A percentile compares a stretch with the other conserved stretches of the same genome.
Conservation (phyloP, 2,113 vertebrate genomes). For the Nycticorax nycticorax region DNA sequence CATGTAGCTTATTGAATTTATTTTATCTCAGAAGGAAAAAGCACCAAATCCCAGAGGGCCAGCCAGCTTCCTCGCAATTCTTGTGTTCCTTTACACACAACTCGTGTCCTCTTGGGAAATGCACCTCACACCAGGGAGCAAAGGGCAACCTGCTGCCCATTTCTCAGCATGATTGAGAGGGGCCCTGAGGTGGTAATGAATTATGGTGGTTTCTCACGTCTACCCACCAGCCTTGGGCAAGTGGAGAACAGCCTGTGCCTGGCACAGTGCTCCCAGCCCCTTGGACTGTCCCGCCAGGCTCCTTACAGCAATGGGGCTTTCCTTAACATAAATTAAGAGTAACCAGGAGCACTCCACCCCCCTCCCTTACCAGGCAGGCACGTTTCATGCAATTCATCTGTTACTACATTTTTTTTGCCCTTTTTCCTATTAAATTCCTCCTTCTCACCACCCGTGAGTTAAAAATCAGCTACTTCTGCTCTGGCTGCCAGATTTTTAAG, state of each 20-base stretch:
- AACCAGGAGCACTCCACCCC: not conserved
- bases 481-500: not conserved
- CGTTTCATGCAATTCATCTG: not conserved
- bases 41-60: not conserved
- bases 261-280: not conserved
- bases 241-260: rapidly evolving
- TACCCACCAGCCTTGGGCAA: not conserved
- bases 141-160: not conserved
- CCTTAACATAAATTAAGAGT: not conserved
- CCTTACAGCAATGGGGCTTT: not conserved
- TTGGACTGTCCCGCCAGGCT: not conserved
- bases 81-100: not conserved
- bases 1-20: not conserved
- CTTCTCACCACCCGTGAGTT: not conserved
- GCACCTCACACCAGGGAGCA: not conserved
- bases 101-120: not conserved
- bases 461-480: not conserved
- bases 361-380: not conserved
- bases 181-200: not conserved
- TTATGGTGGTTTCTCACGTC: not conserved
- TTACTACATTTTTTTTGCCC: rapidly evolving
- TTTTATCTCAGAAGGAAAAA: not conserved
- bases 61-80: not conserved
- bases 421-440: not conserved
- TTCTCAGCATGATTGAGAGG: not conserved